Percentiles rank a stretch among this genome's conserved stretches.
Evolutionary conservation across 35 echinoderm and acorn worm species (phyloP).

Genomic region (Patiria miniata): DNA sequence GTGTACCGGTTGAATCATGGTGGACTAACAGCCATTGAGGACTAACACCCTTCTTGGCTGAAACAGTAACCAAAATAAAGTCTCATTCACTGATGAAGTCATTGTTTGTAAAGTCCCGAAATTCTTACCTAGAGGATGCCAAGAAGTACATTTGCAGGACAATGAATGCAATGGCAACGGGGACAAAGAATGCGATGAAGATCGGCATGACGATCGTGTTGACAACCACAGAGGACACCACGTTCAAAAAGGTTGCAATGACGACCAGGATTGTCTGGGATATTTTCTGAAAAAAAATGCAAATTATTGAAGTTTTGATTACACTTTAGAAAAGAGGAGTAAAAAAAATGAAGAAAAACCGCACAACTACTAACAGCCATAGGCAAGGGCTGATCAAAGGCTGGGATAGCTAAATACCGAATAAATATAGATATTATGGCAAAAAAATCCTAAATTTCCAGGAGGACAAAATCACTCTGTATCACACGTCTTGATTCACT

Average conservation of each 20-base stretch:
- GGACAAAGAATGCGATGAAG: slow-evolving; percentile 69
- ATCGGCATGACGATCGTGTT: slow-evolving; percentile 62
- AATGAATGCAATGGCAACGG: slow-evolving; percentile 58
- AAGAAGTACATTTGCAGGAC: slow-evolving; percentile 71
- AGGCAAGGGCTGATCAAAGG: background rate
- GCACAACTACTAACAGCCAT: background rate
- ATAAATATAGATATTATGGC: background rate
- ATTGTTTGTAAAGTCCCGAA: background rate
- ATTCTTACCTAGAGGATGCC: slow-evolving; percentile 66
- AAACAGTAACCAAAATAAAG: too few relatives aligned
- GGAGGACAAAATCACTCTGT: background rate
- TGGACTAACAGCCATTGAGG: background rate
- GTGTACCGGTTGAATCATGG: background rate
- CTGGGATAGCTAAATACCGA: background rate
- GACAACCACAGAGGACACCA: slow-evolving; percentile 53
- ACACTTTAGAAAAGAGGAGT: background rate
- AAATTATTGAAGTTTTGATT: background rate
- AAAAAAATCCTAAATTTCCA: background rate
- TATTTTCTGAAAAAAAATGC: slow-evolving; percentile 54
- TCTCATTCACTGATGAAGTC: background rate
- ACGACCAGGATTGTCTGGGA: slow-evolving; percentile 45
- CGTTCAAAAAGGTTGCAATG: slow-evolving; percentile 4
- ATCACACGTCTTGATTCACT: too few relatives aligned
- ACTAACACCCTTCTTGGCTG: background rate
- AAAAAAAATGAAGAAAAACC: too few relatives aligned